These are phyloP conservation scores for Peromyscus attwateri DNA, from an alignment of 2,797 vertebrate species.

Conservation along the genomic window DNA sequence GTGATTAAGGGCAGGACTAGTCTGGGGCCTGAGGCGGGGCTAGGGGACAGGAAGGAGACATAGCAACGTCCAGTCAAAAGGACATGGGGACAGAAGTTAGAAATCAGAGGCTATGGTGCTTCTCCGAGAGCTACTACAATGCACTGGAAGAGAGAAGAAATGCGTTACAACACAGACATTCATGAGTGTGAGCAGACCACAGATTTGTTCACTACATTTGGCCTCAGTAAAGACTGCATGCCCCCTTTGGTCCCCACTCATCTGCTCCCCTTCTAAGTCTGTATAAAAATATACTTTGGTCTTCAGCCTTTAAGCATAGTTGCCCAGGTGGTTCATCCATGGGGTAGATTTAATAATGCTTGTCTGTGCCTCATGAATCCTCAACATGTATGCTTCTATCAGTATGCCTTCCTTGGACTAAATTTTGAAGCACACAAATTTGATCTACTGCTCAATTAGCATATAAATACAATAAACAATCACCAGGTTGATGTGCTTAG, in stretches of 20 bases:
- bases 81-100: background rate
- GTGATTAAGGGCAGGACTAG: background rate
- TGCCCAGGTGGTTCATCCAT: background rate
- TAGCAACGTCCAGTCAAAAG: background rate
- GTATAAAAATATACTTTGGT: background rate
- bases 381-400: background rate
- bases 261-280: background rate
- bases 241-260: background rate
- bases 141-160: slow-evolving; percentile 42
- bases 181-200: background rate
- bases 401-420: background rate
- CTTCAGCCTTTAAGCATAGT: background rate
- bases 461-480: background rate
- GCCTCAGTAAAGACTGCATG: background rate
- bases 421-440: background rate
- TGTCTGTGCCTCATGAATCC: background rate
- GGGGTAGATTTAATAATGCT: background rate
- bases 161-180: background rate
- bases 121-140: background rate
- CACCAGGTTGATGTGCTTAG: slow-evolving; percentile 13
- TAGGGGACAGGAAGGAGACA: background rate
- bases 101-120: background rate
- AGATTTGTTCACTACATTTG: background rate
- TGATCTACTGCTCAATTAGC: background rate
- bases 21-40: background rate